Evolutionary conservation across 2,888 invertebrate genomes (phyloP), one percentile per base, ranked within the genome.

Genomic region (Spicauda simplicius): DNA sequence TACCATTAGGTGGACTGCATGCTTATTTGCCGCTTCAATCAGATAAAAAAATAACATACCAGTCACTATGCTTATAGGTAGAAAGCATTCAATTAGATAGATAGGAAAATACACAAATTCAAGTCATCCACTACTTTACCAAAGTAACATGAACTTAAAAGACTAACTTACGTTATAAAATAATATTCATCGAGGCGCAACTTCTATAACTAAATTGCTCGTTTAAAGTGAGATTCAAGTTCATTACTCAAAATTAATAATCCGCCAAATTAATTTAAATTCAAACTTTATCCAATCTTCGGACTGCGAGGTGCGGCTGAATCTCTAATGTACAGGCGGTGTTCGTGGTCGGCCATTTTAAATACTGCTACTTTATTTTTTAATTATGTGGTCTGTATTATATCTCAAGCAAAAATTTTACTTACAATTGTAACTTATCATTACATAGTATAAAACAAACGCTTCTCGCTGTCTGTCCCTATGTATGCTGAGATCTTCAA

Each of bases 221-320:
- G 75, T 75, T 80, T 74, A 74, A 76, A 76, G 74, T 75, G 77
- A 81, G 79, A 82, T 76, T 78, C 74, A 79, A 85, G 85, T 87
- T 87, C 87, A 86, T 88, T 87, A 89, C 85, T 88, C 86, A 87
- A 88, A 89, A 88, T 90, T 91, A 91, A 90, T 91, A 90, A 91
- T 88, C 88, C 88, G 83, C 82, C 82, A 88, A 91, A 92, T 91
- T 88, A 87, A 91, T 88, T 88, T 86, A 81, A 86, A 88, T 86
- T 81, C 76, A 77, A 88, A 90, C 83, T 90, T 88, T 84, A 79
- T 80, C 77, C 82, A 85, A 86, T 85, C 86, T 86, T 83, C 75
- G 80, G 78, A 79, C 81, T 78, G 72, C 72, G 75, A n/a, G 50
- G 10, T 50, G 18, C 50, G 75, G 75, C 74, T 77, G 78, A 81